Evolutionary conservation across 2,113 vertebrate genomes (phyloP).

Genomic region (Periophthalmodon schlosseri): DNA sequence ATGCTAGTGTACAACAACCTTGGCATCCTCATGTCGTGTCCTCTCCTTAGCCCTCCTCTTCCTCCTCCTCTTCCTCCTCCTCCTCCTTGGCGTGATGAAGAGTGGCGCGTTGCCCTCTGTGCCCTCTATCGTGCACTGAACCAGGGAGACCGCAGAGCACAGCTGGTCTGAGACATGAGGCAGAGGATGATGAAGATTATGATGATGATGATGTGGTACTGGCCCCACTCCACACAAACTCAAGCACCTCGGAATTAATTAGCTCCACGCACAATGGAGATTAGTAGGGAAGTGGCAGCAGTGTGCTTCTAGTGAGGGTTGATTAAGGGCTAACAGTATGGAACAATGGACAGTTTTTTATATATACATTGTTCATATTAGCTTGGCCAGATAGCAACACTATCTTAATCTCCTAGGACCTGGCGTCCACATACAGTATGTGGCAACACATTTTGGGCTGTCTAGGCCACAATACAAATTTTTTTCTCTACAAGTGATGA

Average conservation of each 20-base stretch:
- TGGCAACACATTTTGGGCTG: too few species aligned
- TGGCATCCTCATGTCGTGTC: background rate
- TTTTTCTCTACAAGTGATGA: too few species aligned
- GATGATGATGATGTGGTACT: conserved; percentile 25
- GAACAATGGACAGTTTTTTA: background rate
- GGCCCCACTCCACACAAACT: conserved; percentile 42
- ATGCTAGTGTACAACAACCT: conserved; percentile 27
- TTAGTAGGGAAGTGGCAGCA: conserved; percentile 49
- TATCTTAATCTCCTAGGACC: too few species aligned
- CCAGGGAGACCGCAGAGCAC: conserved; percentile 46
- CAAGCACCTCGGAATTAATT: conserved; percentile 61
- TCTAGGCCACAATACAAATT: too few species aligned
- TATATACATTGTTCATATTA: too few species aligned
- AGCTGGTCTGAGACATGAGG: conserved; percentile 56
- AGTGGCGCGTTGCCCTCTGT: conserved; percentile 29
- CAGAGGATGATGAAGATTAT: conserved; percentile 26
- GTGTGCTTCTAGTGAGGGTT: conserved; percentile 38
- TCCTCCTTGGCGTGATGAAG: conserved; percentile 50
- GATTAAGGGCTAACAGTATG: background rate
- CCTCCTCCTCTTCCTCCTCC: conserved; percentile 33
- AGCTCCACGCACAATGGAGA: conserved; percentile 54
- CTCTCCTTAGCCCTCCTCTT: background rate
- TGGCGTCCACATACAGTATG: too few species aligned
- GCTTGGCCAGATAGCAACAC: too few species aligned
- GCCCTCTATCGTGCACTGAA: conserved; percentile 39